These are phyloP conservation scores for Hucho hucho DNA, from an alignment of 2,113 vertebrate species.

Conservation along the genomic window DNA sequence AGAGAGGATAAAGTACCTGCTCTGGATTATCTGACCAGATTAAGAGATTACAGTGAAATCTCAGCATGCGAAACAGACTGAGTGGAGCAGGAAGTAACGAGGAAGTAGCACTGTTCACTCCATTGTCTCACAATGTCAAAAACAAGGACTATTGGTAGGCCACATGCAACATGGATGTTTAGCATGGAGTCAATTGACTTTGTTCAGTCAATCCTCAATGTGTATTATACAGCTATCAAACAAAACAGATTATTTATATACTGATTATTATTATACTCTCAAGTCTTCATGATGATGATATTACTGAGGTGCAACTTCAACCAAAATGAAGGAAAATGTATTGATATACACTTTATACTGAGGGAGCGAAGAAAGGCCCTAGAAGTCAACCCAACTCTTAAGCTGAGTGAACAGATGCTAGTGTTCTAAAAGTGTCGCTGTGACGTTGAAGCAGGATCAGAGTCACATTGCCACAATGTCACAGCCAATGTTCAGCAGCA, in stretches of 20 bases:
- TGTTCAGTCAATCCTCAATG: not conserved
- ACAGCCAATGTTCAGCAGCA: conserved; percentile 1
- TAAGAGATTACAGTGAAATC: conserved; percentile 75
- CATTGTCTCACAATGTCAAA: conserved; percentile 27
- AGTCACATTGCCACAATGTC: conserved; percentile 19
- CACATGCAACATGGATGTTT: not conserved
- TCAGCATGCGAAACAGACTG: conserved; percentile 35
- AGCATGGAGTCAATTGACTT: not conserved
- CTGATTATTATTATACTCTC: not conserved
- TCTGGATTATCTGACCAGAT: conserved; percentile 72
- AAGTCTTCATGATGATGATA: conserved; percentile 22
- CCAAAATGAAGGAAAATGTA: not conserved
- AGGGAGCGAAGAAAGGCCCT: not conserved
- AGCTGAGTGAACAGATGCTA: conserved; percentile 41
- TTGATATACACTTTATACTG: conserved; percentile 11
- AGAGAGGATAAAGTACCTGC: conserved; percentile 62
- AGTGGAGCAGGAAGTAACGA: conserved; percentile 47
- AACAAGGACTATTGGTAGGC: not conserved
- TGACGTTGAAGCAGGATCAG: conserved; percentile 25
- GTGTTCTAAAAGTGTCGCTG: conserved; percentile 26
- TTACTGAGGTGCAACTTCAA: conserved; percentile 12
- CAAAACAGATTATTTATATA: not conserved
- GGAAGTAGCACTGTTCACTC: conserved; percentile 26
- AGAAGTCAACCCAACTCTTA: conserved; percentile 19
- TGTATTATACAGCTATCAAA: not conserved